Percentiles rank a stretch among this genome's conserved stretches.
These are phyloP conservation scores for Notospermus geniculatus DNA, from an alignment of 1,140 invertebrate species.

Conservation along the genomic window DNA sequence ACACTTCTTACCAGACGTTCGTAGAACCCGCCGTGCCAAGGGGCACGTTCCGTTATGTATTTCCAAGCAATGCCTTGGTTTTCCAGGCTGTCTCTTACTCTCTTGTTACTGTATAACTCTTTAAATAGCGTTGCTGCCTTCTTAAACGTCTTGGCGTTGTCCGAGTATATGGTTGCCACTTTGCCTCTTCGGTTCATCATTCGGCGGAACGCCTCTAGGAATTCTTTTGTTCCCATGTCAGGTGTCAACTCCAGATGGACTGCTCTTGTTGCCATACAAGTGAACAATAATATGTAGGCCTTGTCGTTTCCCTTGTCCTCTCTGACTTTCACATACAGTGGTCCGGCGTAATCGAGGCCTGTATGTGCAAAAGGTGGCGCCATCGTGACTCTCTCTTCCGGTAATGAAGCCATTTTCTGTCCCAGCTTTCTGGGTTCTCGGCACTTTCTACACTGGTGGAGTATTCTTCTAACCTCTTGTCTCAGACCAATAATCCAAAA, in stretches of 20 bases:
- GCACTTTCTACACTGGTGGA: neutral
- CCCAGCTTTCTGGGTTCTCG: neutral
- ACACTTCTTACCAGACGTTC: neutral
- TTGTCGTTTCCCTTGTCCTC: neutral
- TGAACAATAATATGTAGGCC: neutral
- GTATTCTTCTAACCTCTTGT: neutral
- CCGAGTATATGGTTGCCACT: neutral
- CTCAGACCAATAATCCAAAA: neutral
- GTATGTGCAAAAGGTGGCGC: neutral
- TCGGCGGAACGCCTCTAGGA: neutral
- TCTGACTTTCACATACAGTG: slow-evolving; percentile 1
- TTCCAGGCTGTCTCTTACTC: no score
- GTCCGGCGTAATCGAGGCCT: neutral
- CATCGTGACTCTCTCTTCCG: neutral
- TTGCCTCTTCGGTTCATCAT: neutral
- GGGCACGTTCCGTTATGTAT: neutral
- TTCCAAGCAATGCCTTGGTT: neutral
- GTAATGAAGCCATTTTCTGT: neutral
- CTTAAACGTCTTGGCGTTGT: slow-evolving; percentile 9
- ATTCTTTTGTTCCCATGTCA: neutral
- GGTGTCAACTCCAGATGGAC: neutral
- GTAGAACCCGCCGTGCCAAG: slow-evolving; percentile 5
- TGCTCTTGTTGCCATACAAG: slow-evolving; percentile 5
- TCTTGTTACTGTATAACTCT: no score
- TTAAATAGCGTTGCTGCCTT: neutral